These are phyloP conservation scores for Agrotis exclamationis DNA, from an alignment of 2,888 invertebrate genomes.

Conservation along the genomic window DNA sequence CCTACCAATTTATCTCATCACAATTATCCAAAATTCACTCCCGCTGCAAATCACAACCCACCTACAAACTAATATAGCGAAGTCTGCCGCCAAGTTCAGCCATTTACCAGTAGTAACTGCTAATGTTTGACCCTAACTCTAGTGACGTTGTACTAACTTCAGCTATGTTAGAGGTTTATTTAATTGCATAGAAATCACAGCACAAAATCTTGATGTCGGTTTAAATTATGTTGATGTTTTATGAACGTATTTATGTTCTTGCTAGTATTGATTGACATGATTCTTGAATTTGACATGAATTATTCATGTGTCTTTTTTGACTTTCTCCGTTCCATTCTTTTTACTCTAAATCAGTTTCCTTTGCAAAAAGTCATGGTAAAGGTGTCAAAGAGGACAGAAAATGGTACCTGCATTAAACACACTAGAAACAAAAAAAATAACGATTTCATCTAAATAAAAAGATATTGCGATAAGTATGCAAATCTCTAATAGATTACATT, in stretches of 20 bases:
- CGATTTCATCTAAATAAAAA: not conserved
- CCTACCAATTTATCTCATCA: not conserved
- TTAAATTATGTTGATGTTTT: not conserved
- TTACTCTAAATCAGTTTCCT: not conserved
- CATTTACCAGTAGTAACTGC: conserved; percentile 70
- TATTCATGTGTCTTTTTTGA: not conserved
- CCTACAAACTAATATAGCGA: conserved; percentile 63
- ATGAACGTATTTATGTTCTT: not conserved
- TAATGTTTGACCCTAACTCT: conserved; percentile 71
- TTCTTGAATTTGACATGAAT: not conserved
- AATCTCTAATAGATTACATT: conserved; percentile 7
- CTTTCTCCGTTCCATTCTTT: no score
- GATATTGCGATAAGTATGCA: not conserved
- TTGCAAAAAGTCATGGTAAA: not conserved
- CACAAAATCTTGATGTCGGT: conserved; percentile 6
- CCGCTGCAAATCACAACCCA: conserved; percentile 30
- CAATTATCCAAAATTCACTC: not conserved
- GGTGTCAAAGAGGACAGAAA: not conserved
- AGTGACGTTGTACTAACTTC: conserved; percentile 51
- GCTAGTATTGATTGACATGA: not conserved
- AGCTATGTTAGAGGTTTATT: conserved; percentile 21
- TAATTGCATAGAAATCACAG: conserved; percentile 36
- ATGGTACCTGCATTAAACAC: no score
- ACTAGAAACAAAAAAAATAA: no score
- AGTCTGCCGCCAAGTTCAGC: conserved; percentile 69